Evolutionary conservation across 2,113 vertebrate species (phyloP).

Genomic region (Dissostichus mawsoni): DNA sequence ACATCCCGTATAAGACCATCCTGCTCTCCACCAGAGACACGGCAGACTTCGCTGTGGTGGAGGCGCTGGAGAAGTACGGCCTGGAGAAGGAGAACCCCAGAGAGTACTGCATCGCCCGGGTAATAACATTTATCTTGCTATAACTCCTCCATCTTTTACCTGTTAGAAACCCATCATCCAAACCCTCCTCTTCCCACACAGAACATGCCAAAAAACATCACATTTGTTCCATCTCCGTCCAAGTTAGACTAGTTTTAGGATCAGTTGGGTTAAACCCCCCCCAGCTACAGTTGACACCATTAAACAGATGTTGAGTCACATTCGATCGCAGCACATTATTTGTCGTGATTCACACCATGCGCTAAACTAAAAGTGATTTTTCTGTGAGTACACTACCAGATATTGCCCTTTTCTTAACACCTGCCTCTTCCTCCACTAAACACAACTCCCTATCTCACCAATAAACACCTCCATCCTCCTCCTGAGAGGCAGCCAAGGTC

Average conservation of each 20-base stretch:
- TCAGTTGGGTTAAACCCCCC: neutral
- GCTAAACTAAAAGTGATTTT: neutral
- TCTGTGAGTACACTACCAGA: neutral
- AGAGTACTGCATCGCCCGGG: constrained; percentile 96
- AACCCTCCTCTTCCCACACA: neutral
- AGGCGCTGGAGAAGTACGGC: constrained; percentile 97
- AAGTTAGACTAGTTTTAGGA: neutral
- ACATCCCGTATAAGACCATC: constrained; percentile 98
- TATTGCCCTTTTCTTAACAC: neutral
- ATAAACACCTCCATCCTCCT: constrained; percentile 41
- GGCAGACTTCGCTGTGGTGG: constrained; percentile 94
- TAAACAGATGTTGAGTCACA: neutral
- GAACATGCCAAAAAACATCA: neutral
- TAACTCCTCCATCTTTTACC: neutral
- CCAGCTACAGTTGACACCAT: neutral
- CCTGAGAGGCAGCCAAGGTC: constrained; percentile 42
- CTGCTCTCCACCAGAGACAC: constrained; percentile 95
- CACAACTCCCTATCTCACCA: neutral
- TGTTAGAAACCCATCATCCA: neutral
- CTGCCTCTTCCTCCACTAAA: constrained; percentile 1
- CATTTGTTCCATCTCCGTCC: neutral
- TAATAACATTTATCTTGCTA: constrained; percentile 59
- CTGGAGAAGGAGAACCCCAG: constrained; percentile 95
- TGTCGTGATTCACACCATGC: neutral
- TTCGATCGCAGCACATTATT: neutral